Evolutionary conservation across 2,888 invertebrate genomes (phyloP), one percentile per base, ranked within the genome.

Genomic region (Pristionchus fissidentatus): DNA sequence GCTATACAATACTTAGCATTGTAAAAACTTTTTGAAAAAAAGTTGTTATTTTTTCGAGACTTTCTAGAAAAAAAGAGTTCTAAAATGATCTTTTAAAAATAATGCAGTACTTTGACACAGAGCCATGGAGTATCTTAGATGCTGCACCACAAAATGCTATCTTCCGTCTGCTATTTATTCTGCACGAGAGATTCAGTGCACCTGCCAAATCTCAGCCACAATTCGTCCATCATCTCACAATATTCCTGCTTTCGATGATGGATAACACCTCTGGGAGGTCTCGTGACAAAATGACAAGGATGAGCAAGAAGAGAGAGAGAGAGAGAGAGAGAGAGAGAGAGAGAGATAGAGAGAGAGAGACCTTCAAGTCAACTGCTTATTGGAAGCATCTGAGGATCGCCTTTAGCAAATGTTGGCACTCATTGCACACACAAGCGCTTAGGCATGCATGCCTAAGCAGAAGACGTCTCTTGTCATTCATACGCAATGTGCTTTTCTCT

Each of bases 391-490:
- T n/a, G 52, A 55, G 38, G 26, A 10, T 57, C 52, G 52, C 1
- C 4, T n/a, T 46, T 26, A 38, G 35, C 35, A 75, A 29, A 7
- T 5, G 46, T 41, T 26, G 13, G 26, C 22, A n/a, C 7, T 55
- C 52, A 32, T 26, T 15, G 26, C 22, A n/a, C 7, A 35, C 52
- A n/a, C 38, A 19, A 8, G 32, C 13, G 43, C 5, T 26, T 26
- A 70, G 70, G 43, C 70, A 70, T 70, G 70, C 70, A 70, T 70
- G 41, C 70, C 41, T 70, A 70, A 70, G n/a, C 60, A 41, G 13
- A 57, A 8, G n/a, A 8, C 15, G 8, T 26, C 10, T 46, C 55
- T 57, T 57, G 41, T 79, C 79, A 57, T 43, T 79, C 79, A 38
- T 49, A 75, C 49, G 29, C 49, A 26, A 70, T 70, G 70, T 26